Evolutionary conservation across 1,140 invertebrate genomes (phyloP), one percentile per base, ranked within the genome.

Genomic region (Asbolus verrucosus): DNA sequence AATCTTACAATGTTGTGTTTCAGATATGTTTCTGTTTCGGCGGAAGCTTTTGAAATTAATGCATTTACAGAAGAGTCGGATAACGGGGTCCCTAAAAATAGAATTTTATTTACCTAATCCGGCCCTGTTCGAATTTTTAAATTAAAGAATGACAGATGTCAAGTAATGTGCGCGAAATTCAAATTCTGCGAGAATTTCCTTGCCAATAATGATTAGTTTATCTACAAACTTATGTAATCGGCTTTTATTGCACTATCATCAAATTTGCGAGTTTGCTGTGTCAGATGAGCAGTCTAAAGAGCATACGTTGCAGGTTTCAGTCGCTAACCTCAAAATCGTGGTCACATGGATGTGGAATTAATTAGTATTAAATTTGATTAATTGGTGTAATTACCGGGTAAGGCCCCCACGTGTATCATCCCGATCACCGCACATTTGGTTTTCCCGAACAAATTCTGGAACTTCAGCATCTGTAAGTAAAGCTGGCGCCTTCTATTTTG

Each of bases 371-470:
- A 9, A 4, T 6, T 54, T 24, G 21, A 16, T 14, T 54, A n/a
- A 0, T 0, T 50, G n/a, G 21, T 1, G 6, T n/a, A 65, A 24
- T 73, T 81, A 89, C 91, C 91, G 81, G 92, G 92, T 46, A 92
- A 80, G 14, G 90, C 87, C 72, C 81, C 82, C 0, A 92, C 84
- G 77, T 93, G 92, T 72, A 93, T 84, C 91, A 93, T 93, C 68
- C 90, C 92, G 78, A 94, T 89, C 38, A 92, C 79, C 60, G 84
- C 82, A 74, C 82, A 83, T 78, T 74, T 54, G 8, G n/a, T 79
- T 38, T 71, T 72, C 6, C 6, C 9, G 66, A 81, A 81, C 60
- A 81, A 61, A 43, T 71, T 67, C 13, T 59, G 13, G 39, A 80
- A 79, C 50, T 69, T 71, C 4, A 70, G 36, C 76, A 78, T 78